A percentile compares a stretch with the other conserved stretches of the same genome.
Evolutionary conservation across 2,888 invertebrate species (phyloP).

Genomic region (Iselma pallidipennis): DNA sequence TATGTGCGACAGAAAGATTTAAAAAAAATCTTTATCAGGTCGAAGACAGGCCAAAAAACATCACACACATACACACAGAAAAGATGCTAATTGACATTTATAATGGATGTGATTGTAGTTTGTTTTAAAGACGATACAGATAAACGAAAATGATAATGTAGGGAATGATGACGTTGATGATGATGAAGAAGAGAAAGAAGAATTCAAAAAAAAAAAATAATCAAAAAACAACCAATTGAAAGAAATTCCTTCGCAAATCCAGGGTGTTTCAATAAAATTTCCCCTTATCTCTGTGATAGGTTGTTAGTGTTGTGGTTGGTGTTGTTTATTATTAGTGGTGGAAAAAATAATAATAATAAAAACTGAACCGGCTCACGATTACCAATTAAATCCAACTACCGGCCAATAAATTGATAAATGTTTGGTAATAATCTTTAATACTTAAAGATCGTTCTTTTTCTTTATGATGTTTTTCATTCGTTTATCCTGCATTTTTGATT

Average conservation of each 20-base stretch:
- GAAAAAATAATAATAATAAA: too few relatives aligned
- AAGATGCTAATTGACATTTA: slow-evolving; percentile 23
- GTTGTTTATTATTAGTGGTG: too few relatives aligned
- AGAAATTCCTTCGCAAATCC: not conserved
- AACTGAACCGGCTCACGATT: too few relatives aligned
- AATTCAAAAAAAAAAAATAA: not conserved
- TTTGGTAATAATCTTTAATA: too few relatives aligned
- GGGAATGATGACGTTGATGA: not conserved
- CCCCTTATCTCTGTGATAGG: too few relatives aligned
- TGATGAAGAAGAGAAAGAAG: not conserved
- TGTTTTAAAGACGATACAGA: slow-evolving; percentile 2
- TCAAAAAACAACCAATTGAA: not conserved
- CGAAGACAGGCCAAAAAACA: too few relatives aligned
- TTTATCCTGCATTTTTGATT: not conserved
- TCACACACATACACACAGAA: too few relatives aligned
- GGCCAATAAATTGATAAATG: too few relatives aligned
- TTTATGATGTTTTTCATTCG: not conserved
- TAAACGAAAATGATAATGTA: not conserved
- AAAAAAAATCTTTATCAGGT: not conserved
- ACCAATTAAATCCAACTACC: too few relatives aligned
- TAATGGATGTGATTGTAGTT: slow-evolving; percentile 20
- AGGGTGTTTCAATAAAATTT: not conserved
- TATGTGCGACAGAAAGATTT: not conserved
- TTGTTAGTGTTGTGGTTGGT: too few relatives aligned
- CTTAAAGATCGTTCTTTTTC: too few relatives aligned